Base-by-base conservation (phyloP, 1,140 invertebrate species). In the Notospermus geniculatus region DNA sequence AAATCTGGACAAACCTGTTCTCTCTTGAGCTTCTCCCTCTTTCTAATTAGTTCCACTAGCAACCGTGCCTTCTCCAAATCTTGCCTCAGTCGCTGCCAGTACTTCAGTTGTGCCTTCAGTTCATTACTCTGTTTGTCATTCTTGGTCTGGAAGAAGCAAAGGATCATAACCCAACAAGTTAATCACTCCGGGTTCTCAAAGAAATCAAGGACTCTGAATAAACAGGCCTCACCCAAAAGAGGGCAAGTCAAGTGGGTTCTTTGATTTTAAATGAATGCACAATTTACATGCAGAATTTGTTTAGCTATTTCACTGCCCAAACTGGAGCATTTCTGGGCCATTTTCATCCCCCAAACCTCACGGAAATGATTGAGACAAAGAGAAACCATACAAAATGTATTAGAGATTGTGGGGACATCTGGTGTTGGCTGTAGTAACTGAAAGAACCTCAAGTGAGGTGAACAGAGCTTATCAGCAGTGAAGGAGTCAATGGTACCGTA, bases 21-120 rank as follows among this genome's bases (percentile, higher is more conserved):
- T 61, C 91, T 87, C 80, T 98, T 98, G 1, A 94, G 80, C 78
- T 95, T 95, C 82, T 98, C 95, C 46, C 95, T 84, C 80, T 98
- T 98, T 19, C 95, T 86, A 7, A 98, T 93, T 59, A 97, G 81
- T 80, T 98, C 95, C 75, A 95, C 95, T 0, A 98, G 84, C 22
- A 98, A 83, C 69, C 95, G 86, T 2, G 93, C 94, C 63, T 93
- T 86, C 81, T 98, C 96, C 45, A 98, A 83, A 81, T 98, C 95
- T 75, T 98, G 95, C 5, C 95, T 84, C 66, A 98, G 83, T 71
- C 92, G 89, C 74, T 97, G 92, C 91, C 93, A 96, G 75, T 95
- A 95, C 75, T 95, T 95, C 0, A 97, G 83, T 71, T 97, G 92
- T 45, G 90, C 87, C 69, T 90, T 90, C 17, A 95, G 64, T 2